Conservation (phyloP, 2,888 invertebrate genomes). For the Cheilosia grossa region DNA sequence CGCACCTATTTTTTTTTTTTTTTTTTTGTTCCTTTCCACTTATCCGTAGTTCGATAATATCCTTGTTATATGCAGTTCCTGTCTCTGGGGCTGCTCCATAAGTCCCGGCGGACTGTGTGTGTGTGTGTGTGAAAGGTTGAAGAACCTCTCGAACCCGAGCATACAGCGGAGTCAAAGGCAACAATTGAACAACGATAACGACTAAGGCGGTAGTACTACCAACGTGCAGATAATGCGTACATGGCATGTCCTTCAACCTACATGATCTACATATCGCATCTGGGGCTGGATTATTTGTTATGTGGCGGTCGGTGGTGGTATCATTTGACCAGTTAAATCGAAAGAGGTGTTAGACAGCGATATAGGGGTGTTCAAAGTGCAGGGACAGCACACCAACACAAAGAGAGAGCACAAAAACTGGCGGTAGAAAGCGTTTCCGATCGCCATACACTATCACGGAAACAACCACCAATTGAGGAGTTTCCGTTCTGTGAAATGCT, state of each 20-base stretch:
- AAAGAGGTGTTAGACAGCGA: slow-evolving; percentile 67
- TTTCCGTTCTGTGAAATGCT: slow-evolving; percentile 79
- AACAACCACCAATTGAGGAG: slow-evolving; percentile 83
- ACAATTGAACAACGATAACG: slow-evolving; percentile 20
- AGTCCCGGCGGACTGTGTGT: slow-evolving; percentile 14
- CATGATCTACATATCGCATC: slow-evolving; percentile 15
- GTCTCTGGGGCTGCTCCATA: slow-evolving; percentile 41
- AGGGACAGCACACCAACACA: not conserved
- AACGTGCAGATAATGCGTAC: slow-evolving; percentile 55
- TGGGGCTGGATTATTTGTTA: slow-evolving; percentile 51
- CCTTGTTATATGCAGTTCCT: slow-evolving; percentile 55
- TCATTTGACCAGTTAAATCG: slow-evolving; percentile 57
- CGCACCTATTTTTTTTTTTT: slow-evolving; percentile 37
- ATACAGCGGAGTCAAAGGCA: slow-evolving; percentile 30
- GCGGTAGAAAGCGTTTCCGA: slow-evolving; percentile 79
- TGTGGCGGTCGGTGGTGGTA: slow-evolving; percentile 38
- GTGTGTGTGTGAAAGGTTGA: slow-evolving; percentile 44
- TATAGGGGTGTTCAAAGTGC: slow-evolving; percentile 35
- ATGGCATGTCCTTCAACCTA: slow-evolving; percentile 31
- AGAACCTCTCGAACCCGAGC: slow-evolving; percentile 29
- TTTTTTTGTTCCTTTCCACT: slow-evolving; percentile 42
- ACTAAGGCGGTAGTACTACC: slow-evolving; percentile 10
- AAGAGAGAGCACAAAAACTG: slow-evolving; percentile 71
- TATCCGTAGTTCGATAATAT: slow-evolving; percentile 60
- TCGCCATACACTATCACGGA: slow-evolving; percentile 82